phyloP scores from a whole-genome alignment of 2,113 vertebrate genomes.

The Callipepla squamata region DNA sequence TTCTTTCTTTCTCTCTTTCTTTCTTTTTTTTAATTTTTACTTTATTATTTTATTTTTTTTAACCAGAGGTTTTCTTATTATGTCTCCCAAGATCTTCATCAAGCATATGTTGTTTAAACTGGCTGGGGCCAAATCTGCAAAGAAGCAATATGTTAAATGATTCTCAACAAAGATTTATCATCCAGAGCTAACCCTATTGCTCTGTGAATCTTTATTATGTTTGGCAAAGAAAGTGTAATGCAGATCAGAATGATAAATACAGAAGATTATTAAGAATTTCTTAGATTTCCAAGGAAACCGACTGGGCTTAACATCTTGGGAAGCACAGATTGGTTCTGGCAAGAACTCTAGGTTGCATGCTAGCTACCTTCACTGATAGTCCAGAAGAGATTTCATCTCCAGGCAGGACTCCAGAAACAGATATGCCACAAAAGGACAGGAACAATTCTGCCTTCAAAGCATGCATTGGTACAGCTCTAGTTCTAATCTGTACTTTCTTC shows the following conservation, averaged over 20 bases:
- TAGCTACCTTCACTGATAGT: neutral
- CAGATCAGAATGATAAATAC: neutral
- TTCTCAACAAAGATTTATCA: neutral
- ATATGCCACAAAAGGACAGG: neutral
- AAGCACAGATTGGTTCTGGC: neutral
- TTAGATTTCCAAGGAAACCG: slow-evolving; percentile 8
- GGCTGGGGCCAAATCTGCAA: neutral
- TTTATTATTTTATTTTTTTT: too few species aligned
- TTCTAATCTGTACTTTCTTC: neutral
- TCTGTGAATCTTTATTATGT: neutral
- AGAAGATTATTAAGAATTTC: neutral
- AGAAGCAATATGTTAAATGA: neutral
- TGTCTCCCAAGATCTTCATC: slow-evolving; percentile 1
- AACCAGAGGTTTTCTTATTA: neutral
- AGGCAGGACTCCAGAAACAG: slow-evolving; percentile 14
- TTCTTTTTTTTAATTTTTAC: too few species aligned
- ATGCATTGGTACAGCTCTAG: neutral
- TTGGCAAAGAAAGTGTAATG: slow-evolving; percentile 22
- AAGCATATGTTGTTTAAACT: neutral
- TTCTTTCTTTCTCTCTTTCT: too few species aligned
- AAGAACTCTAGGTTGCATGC: neutral
- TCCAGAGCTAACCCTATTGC: neutral
- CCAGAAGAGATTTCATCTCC: neutral
- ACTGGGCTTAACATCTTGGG: neutral
- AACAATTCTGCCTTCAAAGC: slow-evolving; percentile 12